Evolutionary conservation across 2,797 vertebrate genomes (phyloP).

Genomic region (Pseudochromis fuscus): DNA sequence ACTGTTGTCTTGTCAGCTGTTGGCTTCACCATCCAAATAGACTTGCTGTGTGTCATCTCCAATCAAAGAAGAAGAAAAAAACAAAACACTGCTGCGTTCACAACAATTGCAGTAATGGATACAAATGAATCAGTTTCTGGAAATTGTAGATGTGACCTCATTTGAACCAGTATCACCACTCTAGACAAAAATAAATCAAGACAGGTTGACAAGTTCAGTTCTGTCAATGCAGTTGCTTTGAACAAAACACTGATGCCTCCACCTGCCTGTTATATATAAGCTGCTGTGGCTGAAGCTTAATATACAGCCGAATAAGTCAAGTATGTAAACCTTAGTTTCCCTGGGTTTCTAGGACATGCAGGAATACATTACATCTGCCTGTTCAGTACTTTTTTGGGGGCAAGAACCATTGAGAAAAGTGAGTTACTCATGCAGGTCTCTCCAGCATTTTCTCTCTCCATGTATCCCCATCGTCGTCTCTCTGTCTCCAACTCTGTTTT

Average conservation of each 20-base stretch:
- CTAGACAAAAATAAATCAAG: conserved; percentile 15
- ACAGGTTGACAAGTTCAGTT: conserved; percentile 36
- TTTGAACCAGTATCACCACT: conserved; percentile 22
- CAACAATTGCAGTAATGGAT: conserved; percentile 52
- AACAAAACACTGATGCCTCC: conserved; percentile 37
- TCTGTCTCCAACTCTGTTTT: not conserved
- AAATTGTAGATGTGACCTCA: conserved; percentile 19
- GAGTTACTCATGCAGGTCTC: conserved; percentile 70
- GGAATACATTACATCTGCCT: conserved; percentile 65
- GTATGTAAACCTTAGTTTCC: conserved; percentile 47
- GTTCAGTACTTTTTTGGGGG: conserved; percentile 49
- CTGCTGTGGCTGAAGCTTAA: conserved; percentile 28
- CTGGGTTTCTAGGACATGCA: conserved; percentile 68
- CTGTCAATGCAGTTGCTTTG: conserved; percentile 32
- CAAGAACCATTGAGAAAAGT: conserved; percentile 59
- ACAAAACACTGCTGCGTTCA: conserved; percentile 33
- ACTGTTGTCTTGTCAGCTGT: conserved; percentile 40
- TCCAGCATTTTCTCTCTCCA: conserved; percentile 24
- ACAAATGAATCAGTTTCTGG: conserved; percentile 48
- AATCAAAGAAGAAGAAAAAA: conserved; percentile 48
- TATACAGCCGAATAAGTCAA: conserved; percentile 33
- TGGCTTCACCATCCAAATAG: conserved; percentile 37
- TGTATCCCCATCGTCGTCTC: conserved; percentile 22
- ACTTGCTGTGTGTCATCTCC: conserved; percentile 26
- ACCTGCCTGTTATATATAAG: conserved; percentile 17